phyloP scores from a whole-genome alignment of 2,113 vertebrate species.

The Eudyptes chrysolophus region DNA sequence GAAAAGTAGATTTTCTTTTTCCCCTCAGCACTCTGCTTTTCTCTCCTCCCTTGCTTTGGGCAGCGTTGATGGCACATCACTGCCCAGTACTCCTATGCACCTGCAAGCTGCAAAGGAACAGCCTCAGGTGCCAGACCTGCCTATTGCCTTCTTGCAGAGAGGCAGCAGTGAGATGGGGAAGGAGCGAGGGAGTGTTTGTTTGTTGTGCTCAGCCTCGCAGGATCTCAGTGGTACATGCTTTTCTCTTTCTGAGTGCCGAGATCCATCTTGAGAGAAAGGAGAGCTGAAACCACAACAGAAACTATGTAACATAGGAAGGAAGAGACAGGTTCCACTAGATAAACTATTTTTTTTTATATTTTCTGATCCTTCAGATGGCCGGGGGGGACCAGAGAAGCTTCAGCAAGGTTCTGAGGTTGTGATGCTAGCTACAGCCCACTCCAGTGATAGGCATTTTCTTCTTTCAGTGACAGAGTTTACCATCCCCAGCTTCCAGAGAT shows the following conservation, averaged over 20 bases:
- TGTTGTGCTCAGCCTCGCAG: background rate
- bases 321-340: background rate
- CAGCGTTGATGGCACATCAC: background rate
- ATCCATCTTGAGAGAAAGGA: background rate
- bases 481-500: background rate
- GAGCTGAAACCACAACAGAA: no score
- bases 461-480: background rate
- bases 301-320: background rate
- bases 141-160: background rate
- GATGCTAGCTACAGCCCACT: background rate
- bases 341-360: background rate
- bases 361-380: background rate
- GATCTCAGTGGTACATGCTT: fast-evolving
- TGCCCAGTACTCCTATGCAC: background rate
- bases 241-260: background rate
- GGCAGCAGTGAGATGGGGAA: background rate
- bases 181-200: background rate
- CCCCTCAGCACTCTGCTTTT: background rate
- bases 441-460: background rate
- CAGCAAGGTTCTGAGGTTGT: background rate
- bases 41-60: background rate
- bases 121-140: background rate
- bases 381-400: background rate
- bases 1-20: background rate
- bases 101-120: background rate